phyloP scores from a whole-genome alignment of 2,888 invertebrate genomes.

The Helobdella robusta region DNA sequence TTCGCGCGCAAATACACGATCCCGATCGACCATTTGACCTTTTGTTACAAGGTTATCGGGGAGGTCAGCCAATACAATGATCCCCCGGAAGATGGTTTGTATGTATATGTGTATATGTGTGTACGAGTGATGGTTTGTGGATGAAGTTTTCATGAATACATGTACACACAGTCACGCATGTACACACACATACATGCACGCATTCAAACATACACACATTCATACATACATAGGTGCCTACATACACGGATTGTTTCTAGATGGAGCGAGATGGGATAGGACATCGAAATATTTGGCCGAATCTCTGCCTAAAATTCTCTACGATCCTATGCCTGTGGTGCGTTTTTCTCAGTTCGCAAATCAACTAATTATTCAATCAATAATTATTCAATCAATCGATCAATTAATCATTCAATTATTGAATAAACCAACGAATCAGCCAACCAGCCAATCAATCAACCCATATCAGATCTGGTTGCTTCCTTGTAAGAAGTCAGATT shows the following conservation, averaged over 20 bases:
- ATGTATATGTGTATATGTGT: not conserved
- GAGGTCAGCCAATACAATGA: constrained; percentile 49
- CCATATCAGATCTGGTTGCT: constrained; percentile 66
- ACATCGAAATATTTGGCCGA: constrained; percentile 59
- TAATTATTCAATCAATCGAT: not conserved
- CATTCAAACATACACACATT: too few relatives aligned
- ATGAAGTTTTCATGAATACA: not conserved
- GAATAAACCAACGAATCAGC: not conserved
- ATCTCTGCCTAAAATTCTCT: constrained; percentile 72
- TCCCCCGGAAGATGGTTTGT: constrained; percentile 49
- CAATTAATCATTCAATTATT: not conserved
- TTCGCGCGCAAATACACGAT: constrained; percentile 51
- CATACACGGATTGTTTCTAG: constrained; percentile 49
- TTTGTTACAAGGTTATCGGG: constrained; percentile 56
- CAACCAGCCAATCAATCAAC: not conserved
- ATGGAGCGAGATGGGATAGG: constrained; percentile 51
- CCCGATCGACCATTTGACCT: constrained; percentile 50
- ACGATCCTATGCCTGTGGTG: constrained; percentile 66
- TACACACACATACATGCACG: not conserved
- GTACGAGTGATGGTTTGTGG: not conserved
- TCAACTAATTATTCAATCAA: not conserved
- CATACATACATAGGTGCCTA: constrained; percentile 45
- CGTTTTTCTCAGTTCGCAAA: constrained; percentile 27
- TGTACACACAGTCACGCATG: not conserved
- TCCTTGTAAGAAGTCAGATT: constrained; percentile 62